Conservation (phyloP, 37 sponge, comb jelly and placozoan species). For the Amphimedon queenslandica region DNA sequence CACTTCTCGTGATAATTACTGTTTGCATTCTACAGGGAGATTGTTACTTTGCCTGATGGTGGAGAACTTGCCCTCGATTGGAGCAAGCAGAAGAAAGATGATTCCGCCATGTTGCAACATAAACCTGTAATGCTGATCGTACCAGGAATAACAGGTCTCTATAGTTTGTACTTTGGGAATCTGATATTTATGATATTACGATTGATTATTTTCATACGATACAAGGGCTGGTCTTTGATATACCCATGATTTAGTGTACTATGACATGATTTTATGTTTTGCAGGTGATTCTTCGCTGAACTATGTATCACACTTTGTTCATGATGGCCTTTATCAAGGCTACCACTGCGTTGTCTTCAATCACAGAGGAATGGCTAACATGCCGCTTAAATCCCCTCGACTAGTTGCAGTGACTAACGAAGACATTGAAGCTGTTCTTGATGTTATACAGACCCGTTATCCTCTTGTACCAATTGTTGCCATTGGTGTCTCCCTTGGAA, state of each 20-base stretch:
- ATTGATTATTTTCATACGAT: too few relatives aligned
- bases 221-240: too few relatives aligned
- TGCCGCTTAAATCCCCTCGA: constrained; percentile 37
- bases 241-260: too few relatives aligned
- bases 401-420: constrained; percentile 51
- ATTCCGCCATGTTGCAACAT: too few relatives aligned
- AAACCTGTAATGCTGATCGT: constrained; percentile 55
- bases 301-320: constrained; percentile 44
- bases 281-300: too few relatives aligned
- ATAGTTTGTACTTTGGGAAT: too few relatives aligned
- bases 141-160: constrained; percentile 58
- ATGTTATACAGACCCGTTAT: constrained; percentile 22
- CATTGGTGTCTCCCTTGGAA: constrained; percentile 80
- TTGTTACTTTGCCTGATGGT: constrained; percentile 56
- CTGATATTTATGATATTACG: constrained; percentile 15
- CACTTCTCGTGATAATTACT: too few relatives aligned
- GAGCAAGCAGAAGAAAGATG: constrained; percentile 1
- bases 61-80: constrained; percentile 80
- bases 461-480: constrained; percentile 59
- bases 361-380: constrained; percentile 55
- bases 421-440: constrained; percentile 58
- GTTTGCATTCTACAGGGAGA: too few relatives aligned
- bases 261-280: too few relatives aligned
- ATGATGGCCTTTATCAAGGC: constrained; percentile 50
- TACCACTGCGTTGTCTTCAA: constrained; percentile 67